Percentiles rank a stretch among this genome's conserved stretches.
Conservation (phyloP, 53 echinoderm and acorn worm species). For the Patiria pectinifera region DNA sequence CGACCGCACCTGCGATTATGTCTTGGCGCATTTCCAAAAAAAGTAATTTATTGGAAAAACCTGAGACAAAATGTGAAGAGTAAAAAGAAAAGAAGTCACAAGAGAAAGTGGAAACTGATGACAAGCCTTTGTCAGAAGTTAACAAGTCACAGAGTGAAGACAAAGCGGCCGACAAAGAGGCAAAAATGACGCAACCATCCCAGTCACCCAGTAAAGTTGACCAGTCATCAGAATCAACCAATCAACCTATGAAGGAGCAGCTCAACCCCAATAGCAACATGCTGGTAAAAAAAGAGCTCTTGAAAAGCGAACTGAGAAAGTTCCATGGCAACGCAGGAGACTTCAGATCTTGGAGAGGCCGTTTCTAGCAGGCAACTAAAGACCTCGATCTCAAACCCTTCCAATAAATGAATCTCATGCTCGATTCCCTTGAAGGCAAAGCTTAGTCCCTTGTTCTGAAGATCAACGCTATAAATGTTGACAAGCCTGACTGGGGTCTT, state of each 20-base stretch:
- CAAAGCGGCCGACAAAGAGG: conserved; percentile 3
- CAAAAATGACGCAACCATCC: not conserved
- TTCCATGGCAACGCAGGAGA: conserved; percentile 59
- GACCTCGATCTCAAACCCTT: conserved; percentile 66
- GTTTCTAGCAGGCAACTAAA: conserved; percentile 61
- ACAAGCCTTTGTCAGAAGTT: conserved; percentile 28
- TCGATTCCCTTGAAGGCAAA: conserved; percentile 63
- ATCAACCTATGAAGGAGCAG: conserved; percentile 30
- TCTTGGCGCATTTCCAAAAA: conserved; percentile 44
- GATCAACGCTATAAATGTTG: conserved; percentile 69
- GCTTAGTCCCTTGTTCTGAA: conserved; percentile 53
- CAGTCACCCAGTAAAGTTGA: conserved; percentile 15
- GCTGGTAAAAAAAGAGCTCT: conserved; percentile 71
- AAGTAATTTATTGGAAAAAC: conserved; percentile 24
- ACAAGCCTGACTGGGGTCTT: conserved; percentile 67
- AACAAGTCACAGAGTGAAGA: conserved; percentile 5
- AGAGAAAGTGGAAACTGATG: conserved; percentile 13
- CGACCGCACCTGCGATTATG: conserved; percentile 55
- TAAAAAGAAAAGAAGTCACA: conserved; percentile 19
- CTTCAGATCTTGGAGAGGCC: conserved; percentile 69
- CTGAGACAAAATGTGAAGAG: conserved; percentile 15
- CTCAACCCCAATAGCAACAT: conserved; percentile 70
- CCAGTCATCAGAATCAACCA: conserved; percentile 31
- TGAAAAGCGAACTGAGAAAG: conserved; percentile 61
- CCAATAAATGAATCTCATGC: conserved; percentile 71